phyloP scores from a whole-genome alignment of 2,888 invertebrate species.

The Aromia moschata region DNA sequence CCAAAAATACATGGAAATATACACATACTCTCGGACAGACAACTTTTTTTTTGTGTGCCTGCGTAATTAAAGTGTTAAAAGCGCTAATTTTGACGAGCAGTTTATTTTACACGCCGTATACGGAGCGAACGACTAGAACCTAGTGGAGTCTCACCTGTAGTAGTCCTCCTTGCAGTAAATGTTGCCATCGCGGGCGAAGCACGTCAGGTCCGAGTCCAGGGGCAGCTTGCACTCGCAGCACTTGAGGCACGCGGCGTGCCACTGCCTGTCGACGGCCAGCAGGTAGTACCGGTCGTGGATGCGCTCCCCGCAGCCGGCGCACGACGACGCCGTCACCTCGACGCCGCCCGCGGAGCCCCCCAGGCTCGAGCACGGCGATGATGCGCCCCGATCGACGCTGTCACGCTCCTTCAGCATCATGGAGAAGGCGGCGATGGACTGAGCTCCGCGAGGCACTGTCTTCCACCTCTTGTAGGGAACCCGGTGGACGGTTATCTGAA shows the following conservation, averaged over 20 bases:
- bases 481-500: slow-evolving; percentile 17
- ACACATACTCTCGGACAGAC: too few relatives aligned
- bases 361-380: slow-evolving; percentile 62
- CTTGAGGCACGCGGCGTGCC: slow-evolving; percentile 86
- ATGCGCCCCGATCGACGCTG: slow-evolving; percentile 65
- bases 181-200: slow-evolving; percentile 88
- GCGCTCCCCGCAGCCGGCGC: slow-evolving; percentile 72
- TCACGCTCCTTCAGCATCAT: slow-evolving; percentile 76
- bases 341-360: slow-evolving; percentile 57
- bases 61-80: too few relatives aligned
- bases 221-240: slow-evolving; percentile 88
- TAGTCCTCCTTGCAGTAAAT: slow-evolving; percentile 96
- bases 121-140: background rate
- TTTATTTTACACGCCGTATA: too few relatives aligned
- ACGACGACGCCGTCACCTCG: slow-evolving; percentile 60
- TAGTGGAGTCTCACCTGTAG: slow-evolving; percentile 75
- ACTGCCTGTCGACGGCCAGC: slow-evolving; percentile 86
- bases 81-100: too few relatives aligned
- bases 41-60: too few relatives aligned
- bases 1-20: too few relatives aligned
- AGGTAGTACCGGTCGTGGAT: slow-evolving; percentile 74
- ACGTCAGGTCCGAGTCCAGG: slow-evolving; percentile 86
- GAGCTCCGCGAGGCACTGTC: background rate
- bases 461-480: slow-evolving; percentile 4
- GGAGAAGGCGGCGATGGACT: slow-evolving; percentile 3